A percentile compares a stretch with the other conserved stretches of the same genome.
Evolutionary conservation across 2,888 invertebrate genomes (phyloP).

Genomic region (Sinodicranocentrus sp.): DNA sequence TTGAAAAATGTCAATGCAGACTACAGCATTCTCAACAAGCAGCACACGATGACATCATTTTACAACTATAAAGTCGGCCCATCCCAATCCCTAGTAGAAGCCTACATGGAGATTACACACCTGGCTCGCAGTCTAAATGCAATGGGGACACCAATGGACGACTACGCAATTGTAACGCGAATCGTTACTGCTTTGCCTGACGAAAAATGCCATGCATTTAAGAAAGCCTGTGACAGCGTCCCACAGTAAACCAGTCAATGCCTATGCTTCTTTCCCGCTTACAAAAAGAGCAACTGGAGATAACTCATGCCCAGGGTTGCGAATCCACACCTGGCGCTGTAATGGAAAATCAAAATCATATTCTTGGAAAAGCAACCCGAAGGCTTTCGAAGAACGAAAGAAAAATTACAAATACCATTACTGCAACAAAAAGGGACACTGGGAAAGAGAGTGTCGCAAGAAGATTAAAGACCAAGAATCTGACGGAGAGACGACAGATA

Average conservation of each 20-base stretch:
- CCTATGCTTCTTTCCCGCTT: neutral
- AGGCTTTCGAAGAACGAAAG: no score
- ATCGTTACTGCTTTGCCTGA: neutral
- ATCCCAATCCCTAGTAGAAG: neutral
- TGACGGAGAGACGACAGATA: neutral
- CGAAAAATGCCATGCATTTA: neutral
- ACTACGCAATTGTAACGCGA: neutral
- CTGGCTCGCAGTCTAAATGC: neutral
- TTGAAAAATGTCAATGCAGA: no score
- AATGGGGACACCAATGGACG: neutral
- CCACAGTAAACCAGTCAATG: neutral
- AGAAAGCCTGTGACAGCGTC: neutral
- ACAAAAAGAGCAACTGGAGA: neutral
- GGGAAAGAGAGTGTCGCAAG: no score
- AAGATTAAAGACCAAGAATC: neutral
- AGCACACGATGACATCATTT: neutral
- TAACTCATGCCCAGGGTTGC: no score
- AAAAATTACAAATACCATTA: no score
- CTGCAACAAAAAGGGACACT: no score
- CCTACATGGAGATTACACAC: neutral
- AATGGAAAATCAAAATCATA: no score
- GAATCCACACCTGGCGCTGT: no score
- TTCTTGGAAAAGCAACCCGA: no score
- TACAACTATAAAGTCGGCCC: neutral
- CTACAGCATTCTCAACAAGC: neutral